Conservation (phyloP, 2,797 vertebrate genomes). For the Gadopsis marmoratus region DNA sequence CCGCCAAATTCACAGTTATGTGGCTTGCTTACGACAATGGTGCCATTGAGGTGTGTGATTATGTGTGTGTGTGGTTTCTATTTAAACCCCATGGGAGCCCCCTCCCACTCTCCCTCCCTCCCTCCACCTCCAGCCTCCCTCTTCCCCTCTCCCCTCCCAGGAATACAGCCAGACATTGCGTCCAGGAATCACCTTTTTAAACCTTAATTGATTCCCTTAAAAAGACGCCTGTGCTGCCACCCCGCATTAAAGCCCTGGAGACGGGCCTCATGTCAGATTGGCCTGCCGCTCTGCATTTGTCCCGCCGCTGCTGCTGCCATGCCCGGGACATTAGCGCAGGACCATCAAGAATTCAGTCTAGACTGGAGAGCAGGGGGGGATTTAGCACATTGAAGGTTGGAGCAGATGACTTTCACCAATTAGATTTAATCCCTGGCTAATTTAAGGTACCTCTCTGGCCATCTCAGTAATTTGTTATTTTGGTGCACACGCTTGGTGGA, state of each 20-base stretch:
- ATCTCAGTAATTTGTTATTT: conserved; percentile 70
- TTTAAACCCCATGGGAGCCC: conserved; percentile 68
- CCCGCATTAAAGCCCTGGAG: conserved; percentile 73
- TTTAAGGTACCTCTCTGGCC: conserved; percentile 76
- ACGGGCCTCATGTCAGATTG: conserved; percentile 76
- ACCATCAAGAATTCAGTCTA: conserved; percentile 82
- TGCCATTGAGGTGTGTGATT: conserved; percentile 77
- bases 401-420: conserved; percentile 85
- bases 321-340: conserved; percentile 73
- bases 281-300: conserved; percentile 73
- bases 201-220: conserved; percentile 84
- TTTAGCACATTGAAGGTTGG: conserved; percentile 74
- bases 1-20: conserved; percentile 51
- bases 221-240: conserved; percentile 75
- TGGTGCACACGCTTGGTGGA: conserved; percentile 44
- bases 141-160: conserved; percentile 58
- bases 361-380: conserved; percentile 75
- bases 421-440: conserved; percentile 84
- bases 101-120: conserved; percentile 29
- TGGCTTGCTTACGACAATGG: conserved; percentile 64
- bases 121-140: conserved; percentile 23
- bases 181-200: conserved; percentile 84
- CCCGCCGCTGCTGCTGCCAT: conserved; percentile 24
- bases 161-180: conserved; percentile 76
- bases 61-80: conserved; percentile 68